phyloP scores from a whole-genome alignment of 2,113 vertebrate species.

The Numida meleagris region DNA sequence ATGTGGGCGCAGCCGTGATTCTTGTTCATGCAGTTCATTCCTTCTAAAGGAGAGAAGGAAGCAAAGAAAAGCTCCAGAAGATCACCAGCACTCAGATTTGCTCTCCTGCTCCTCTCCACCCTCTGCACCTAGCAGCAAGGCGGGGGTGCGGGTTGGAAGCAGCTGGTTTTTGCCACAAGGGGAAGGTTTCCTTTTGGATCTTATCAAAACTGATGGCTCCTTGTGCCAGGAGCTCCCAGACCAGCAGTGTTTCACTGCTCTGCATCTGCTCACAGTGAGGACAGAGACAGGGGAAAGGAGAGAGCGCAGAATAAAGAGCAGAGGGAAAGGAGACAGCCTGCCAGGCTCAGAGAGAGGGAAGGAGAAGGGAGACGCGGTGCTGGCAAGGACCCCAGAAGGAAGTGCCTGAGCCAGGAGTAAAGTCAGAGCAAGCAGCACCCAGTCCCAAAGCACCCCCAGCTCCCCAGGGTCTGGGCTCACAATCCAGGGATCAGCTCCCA shows the following conservation, averaged over 20 bases:
- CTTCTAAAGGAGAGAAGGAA: slow-evolving; percentile 79
- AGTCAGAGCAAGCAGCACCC: background rate
- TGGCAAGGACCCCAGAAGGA: background rate
- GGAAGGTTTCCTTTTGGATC: background rate
- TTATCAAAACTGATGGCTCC: background rate
- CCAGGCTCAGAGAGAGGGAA: background rate
- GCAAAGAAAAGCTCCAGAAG: background rate
- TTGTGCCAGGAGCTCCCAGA: background rate
- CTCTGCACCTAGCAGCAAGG: background rate
- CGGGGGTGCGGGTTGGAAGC: background rate
- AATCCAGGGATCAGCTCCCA: background rate
- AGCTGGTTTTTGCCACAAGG: background rate
- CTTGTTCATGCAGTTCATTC: slow-evolving; percentile 98
- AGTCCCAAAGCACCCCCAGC: background rate
- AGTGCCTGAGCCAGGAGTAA: background rate
- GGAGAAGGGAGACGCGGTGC: background rate
- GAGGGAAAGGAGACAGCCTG: background rate
- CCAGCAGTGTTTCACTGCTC: background rate
- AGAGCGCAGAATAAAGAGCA: background rate
- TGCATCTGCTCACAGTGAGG: background rate
- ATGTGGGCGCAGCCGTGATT: slow-evolving; percentile 98
- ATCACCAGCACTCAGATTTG: background rate
- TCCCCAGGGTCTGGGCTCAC: background rate
- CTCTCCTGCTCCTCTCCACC: background rate
- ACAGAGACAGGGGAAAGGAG: background rate